A percentile compares a stretch with the other conserved stretches of the same genome.
Evolutionary conservation across 2,888 invertebrate species (phyloP).

Genomic region (Agrochola lychnidis): DNA sequence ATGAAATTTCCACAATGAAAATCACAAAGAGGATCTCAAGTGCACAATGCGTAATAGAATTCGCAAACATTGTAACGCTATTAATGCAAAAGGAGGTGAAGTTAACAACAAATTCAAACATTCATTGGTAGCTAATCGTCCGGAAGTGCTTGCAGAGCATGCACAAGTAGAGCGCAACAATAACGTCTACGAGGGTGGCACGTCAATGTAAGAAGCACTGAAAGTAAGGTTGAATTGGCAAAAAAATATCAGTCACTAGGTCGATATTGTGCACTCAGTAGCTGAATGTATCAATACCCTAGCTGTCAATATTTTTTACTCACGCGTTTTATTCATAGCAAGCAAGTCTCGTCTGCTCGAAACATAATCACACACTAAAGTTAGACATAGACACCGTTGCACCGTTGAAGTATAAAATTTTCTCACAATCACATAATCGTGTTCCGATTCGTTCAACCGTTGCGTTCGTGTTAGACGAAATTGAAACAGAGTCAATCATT

Average conservation of each 20-base stretch:
- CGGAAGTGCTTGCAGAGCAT: constrained; percentile 87
- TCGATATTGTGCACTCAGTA: constrained; percentile 55
- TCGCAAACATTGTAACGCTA: constrained; percentile 89
- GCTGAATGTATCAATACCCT: constrained; percentile 49
- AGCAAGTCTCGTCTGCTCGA: constrained; percentile 81
- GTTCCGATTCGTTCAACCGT: constrained; percentile 89
- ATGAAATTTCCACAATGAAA: constrained; percentile 81
- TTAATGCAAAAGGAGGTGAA: constrained; percentile 90
- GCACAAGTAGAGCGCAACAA: constrained; percentile 84
- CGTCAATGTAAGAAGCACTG: constrained; percentile 58
- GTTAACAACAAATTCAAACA: constrained; percentile 90
- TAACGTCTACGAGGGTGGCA: constrained; percentile 85
- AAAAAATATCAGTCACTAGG: constrained; percentile 67
- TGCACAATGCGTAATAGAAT: constrained; percentile 89
- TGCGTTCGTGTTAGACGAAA: constrained; percentile 89
- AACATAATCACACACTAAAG: constrained; percentile 86
- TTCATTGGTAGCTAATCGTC: constrained; percentile 88
- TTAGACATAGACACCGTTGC: constrained; percentile 79
- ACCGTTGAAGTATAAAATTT: constrained; percentile 85
- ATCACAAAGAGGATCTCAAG: constrained; percentile 78
- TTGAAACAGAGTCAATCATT: constrained; percentile 90
- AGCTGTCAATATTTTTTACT: constrained; percentile 74
- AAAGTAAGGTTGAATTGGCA: constrained; percentile 59
- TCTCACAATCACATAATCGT: constrained; percentile 90
- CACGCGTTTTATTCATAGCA: constrained; percentile 88